Evolutionary conservation across 2,888 invertebrate genomes (phyloP).

Genomic region (Autographa pulchrina): DNA sequence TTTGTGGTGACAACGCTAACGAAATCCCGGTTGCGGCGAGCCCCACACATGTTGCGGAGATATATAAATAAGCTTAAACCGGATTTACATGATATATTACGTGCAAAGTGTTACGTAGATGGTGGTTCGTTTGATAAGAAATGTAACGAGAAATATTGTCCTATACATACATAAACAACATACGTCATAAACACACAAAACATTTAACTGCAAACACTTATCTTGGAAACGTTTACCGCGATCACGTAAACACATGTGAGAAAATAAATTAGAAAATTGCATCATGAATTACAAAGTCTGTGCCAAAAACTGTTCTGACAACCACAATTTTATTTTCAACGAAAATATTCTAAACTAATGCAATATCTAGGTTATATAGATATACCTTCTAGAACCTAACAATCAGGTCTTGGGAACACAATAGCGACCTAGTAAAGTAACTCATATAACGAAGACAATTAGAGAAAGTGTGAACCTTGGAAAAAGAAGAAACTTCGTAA

Average conservation of each 20-base stretch:
- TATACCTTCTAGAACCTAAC: constrained; percentile 25
- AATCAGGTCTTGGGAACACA: constrained; percentile 24
- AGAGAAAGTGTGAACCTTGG: constrained; percentile 27
- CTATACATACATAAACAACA: neutral
- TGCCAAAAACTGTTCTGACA: too few species aligned
- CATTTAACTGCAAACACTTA: too few species aligned
- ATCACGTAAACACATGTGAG: too few species aligned
- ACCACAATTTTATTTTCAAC: too few species aligned
- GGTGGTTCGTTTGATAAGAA: constrained; percentile 42
- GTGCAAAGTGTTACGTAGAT: constrained; percentile 55
- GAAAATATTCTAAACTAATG: too few species aligned
- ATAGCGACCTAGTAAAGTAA: constrained; percentile 33
- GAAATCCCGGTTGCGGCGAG: constrained; percentile 61
- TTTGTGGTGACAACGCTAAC: constrained; percentile 63
- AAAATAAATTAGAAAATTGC: too few species aligned
- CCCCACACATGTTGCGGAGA: constrained; percentile 59
- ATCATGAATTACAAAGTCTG: too few species aligned
- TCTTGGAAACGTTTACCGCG: too few species aligned
- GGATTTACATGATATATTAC: constrained; percentile 63
- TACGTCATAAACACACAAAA: too few species aligned
- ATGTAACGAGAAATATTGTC: constrained; percentile 14
- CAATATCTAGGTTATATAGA: neutral
- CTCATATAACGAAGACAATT: constrained; percentile 52
- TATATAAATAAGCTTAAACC: constrained; percentile 64
- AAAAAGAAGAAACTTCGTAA: neutral